phyloP scores from a whole-genome alignment of 2,113 vertebrate genomes.

The Phoxinus phoxinus region DNA sequence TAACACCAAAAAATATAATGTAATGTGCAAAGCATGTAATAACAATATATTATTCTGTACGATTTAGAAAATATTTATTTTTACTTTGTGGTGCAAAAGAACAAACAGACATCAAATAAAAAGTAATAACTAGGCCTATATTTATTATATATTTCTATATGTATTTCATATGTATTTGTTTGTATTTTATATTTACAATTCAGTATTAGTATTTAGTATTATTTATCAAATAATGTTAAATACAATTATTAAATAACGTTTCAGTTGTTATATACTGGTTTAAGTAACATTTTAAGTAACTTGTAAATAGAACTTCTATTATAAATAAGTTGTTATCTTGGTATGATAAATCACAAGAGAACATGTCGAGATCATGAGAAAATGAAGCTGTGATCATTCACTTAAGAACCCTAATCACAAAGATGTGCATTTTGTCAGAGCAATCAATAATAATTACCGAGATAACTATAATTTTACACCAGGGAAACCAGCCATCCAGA shows the following conservation, averaged over 20 bases:
- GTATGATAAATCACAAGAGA: too few species aligned
- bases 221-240: not conserved
- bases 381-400: not conserved
- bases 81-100: too few species aligned
- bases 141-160: not conserved
- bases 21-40: too few species aligned
- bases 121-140: not conserved
- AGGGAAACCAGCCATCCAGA: not conserved
- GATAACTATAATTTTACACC: not conserved
- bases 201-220: not conserved
- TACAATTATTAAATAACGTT: not conserved
- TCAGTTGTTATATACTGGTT: not conserved
- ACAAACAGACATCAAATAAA: too few species aligned
- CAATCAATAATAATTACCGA: not conserved
- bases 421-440: not conserved
- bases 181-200: too few species aligned
- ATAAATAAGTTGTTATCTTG: not conserved
- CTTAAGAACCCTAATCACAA: not conserved
- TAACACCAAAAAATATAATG: too few species aligned
- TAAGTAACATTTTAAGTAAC: not conserved
- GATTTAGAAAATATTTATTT: too few species aligned
- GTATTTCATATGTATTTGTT: not conserved
- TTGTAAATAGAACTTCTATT: not conserved
- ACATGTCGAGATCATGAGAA: not conserved
- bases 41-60: too few species aligned